Percentiles rank a stretch among this genome's conserved stretches.
phyloP scores from a whole-genome alignment of 2,888 invertebrate genomes.

The Gastrophysa polygoni region DNA sequence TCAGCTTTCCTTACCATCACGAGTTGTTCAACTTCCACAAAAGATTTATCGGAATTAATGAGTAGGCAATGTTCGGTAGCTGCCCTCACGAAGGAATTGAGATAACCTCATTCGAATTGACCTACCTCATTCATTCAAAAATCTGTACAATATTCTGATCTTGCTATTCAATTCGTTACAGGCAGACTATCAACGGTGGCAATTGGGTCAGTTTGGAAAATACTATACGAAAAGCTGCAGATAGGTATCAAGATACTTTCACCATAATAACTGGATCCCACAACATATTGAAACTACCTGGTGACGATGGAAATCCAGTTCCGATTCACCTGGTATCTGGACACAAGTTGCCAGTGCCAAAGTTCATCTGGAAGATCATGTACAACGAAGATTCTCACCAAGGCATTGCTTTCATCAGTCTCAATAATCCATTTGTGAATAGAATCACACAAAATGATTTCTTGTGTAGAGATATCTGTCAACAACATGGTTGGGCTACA shows the following conservation, averaged over 20 bases:
- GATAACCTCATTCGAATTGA: no score
- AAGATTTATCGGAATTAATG: no score
- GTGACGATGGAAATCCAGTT: slow-evolving; percentile 46
- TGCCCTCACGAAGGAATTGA: no score
- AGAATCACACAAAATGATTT: slow-evolving; percentile 36
- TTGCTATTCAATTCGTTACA: slow-evolving; percentile 30
- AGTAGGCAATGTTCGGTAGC: no score
- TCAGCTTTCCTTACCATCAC: no score
- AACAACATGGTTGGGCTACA: slow-evolving; percentile 49
- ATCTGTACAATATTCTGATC: no score
- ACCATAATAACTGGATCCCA: slow-evolving; percentile 58
- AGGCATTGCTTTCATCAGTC: slow-evolving; percentile 60
- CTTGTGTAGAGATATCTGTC: slow-evolving; percentile 55
- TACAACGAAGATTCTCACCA: slow-evolving; percentile 51
- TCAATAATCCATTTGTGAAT: slow-evolving; percentile 60
- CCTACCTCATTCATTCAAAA: no score
- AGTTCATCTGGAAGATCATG: slow-evolving; percentile 60
- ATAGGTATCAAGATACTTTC: slow-evolving; percentile 50
- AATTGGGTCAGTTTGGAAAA: slow-evolving; percentile 62
- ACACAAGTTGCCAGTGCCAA: slow-evolving; percentile 56
- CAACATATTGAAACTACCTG: slow-evolving; percentile 55
- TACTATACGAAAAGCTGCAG: slow-evolving; percentile 55
- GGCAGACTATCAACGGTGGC: slow-evolving; percentile 57
- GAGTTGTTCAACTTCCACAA: no score
- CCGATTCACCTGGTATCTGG: slow-evolving; percentile 54